Percentiles rank a stretch among this genome's conserved stretches.
These are phyloP conservation scores for Bubo bubo DNA, from an alignment of 2,113 vertebrate species.

Conservation along the genomic window DNA sequence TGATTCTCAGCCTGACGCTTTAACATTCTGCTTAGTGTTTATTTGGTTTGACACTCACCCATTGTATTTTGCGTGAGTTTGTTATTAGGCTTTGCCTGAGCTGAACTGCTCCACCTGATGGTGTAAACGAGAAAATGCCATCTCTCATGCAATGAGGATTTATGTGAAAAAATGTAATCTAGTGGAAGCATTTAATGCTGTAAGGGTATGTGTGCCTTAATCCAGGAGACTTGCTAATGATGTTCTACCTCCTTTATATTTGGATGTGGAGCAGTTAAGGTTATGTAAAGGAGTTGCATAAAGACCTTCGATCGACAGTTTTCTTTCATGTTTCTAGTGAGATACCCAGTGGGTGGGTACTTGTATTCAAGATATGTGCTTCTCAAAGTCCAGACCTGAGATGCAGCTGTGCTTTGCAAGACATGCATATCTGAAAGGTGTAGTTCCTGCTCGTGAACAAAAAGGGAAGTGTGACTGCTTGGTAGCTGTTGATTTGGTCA, in stretches of 20 bases:
- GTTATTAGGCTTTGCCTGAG: not conserved
- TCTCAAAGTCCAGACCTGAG: not conserved
- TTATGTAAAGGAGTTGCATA: not conserved
- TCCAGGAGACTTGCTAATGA: not conserved
- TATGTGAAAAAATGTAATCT: not conserved
- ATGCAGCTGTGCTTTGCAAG: not conserved
- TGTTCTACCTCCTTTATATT: not conserved
- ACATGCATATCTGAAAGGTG: not conserved
- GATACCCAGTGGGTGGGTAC: not conserved
- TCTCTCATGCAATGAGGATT: not conserved
- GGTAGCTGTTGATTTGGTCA: not conserved
- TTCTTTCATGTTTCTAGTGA: not conserved
- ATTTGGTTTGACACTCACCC: not conserved
- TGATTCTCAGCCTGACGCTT: not conserved
- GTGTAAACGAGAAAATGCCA: not conserved
- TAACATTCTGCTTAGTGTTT: not conserved
- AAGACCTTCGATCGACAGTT: not conserved
- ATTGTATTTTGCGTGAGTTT: not conserved
- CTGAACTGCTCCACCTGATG: not conserved
- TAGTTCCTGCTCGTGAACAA: not conserved
- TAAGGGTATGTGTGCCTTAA: not conserved
- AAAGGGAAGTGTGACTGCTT: not conserved
- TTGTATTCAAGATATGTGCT: not conserved
- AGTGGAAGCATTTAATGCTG: not conserved
- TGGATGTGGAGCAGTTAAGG: not conserved